Evolutionary conservation across 2,113 vertebrate genomes (phyloP), one percentile per base, ranked within the genome.

Genomic region (Grallaria varia): DNA sequence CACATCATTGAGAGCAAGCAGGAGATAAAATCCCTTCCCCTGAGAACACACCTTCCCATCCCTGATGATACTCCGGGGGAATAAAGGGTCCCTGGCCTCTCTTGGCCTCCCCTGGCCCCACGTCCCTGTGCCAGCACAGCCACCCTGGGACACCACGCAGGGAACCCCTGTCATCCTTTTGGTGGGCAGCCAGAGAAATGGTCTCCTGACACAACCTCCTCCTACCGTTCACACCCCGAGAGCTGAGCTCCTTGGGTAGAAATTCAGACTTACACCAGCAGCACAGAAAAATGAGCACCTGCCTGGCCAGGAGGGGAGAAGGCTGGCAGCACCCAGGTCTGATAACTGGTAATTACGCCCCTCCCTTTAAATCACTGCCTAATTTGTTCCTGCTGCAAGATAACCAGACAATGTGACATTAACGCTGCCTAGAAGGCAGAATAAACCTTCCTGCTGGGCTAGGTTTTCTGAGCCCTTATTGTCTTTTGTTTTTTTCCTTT

Each of bases 1-100:
- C n/a, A 17, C 0, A 0, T 44, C 39, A 47, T 24, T 60, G 45
- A 81, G 35, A 66, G 27, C 0, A 0, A 72, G 52, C 2, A 5
- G 44, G 49, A 67, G 40, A 4, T 52, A 16, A 60, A 72, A 67
- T 35, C 35, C 28, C 40, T 67, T 45, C 58, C 58, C 53, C 44
- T 7, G 7, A 60, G 40, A 31, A 8, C 8, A 6, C 10, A 6
- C 4, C 20, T 5, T 37, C 23, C 35, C 31, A 50, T 63, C 22
- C 33, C 18, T 4, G 2, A 6, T 42, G 28, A 45, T 14, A 28
- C 3, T 25, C 49, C 33, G 21, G 49, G 53, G 20, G 33, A 68
- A 23, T 49, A 39, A 40, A 18, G 30, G 40, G 44, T 24, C 37
- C 28, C 49, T 6, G 2, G 22, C 24, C 44, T 58, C 14, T 12